These are phyloP conservation scores for Chunga burmeisteri DNA, from an alignment of 2,113 vertebrate species.

Conservation along the genomic window DNA sequence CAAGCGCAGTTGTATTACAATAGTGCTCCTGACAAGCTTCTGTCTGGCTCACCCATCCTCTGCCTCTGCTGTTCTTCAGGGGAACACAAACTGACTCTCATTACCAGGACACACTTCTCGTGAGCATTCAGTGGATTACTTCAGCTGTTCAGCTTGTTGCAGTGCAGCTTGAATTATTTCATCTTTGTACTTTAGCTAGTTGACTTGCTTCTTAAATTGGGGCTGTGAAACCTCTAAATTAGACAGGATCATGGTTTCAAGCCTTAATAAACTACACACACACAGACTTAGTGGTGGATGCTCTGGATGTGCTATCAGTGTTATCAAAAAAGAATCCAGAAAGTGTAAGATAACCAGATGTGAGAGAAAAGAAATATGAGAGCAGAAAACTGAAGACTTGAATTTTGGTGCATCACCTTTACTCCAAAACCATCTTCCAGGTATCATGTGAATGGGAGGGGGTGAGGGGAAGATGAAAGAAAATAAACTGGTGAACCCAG, in stretches of 20 bases:
- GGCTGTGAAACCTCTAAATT: not conserved
- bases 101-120: not conserved
- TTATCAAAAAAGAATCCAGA: not conserved
- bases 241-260: not conserved
- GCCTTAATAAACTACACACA: not conserved
- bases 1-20: not conserved
- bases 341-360: not conserved
- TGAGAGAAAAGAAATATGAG: not conserved
- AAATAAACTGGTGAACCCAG: not conserved
- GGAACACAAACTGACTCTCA: not conserved
- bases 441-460: not conserved
- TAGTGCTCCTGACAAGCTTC: not conserved
- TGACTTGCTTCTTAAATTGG: not conserved
- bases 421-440: not conserved
- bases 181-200: not conserved
- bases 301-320: not conserved
- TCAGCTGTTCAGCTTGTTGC: not conserved
- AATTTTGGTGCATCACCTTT: not conserved
- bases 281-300: not conserved
- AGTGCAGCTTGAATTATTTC: not conserved
- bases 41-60: not conserved
- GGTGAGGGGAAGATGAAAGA: not conserved
- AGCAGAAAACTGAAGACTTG: not conserved
- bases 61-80: not conserved
- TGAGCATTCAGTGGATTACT: not conserved